Evolutionary conservation across 2,888 invertebrate species (phyloP).

Genomic region (Psylliodes chrysocephalus): DNA sequence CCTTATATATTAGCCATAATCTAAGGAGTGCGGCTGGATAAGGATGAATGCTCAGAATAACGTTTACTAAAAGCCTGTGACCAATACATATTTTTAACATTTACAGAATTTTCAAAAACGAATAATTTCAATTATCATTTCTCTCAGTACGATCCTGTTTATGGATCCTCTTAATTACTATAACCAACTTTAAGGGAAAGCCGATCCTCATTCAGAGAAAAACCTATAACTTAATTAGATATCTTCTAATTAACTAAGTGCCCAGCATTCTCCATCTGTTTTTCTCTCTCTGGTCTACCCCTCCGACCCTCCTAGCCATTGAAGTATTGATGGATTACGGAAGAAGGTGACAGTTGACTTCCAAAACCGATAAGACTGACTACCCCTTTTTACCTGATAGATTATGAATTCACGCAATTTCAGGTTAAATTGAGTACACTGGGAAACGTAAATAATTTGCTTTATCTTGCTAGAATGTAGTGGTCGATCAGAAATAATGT

Average conservation of each 20-base stretch:
- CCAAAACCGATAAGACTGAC: constrained; percentile 5
- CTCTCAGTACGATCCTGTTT: background rate
- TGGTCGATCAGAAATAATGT: too few species aligned
- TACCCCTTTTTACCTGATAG: constrained; percentile 5
- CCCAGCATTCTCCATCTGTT: constrained; percentile 29
- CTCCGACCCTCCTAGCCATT: constrained; percentile 33
- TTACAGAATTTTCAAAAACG: too few species aligned
- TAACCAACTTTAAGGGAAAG: constrained; percentile 54
- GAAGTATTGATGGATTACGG: constrained; percentile 44
- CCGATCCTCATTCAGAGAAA: constrained; percentile 57
- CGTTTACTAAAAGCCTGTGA: too few species aligned
- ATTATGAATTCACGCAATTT: background rate
- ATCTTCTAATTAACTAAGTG: constrained; percentile 61
- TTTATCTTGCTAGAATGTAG: too few species aligned
- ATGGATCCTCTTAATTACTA: constrained; percentile 52
- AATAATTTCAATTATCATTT: background rate
- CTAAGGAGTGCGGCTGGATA: too few species aligned
- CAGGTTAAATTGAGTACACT: background rate
- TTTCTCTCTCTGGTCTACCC: constrained; percentile 2
- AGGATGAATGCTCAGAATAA: too few species aligned
- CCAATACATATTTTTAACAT: too few species aligned
- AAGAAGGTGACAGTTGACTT: constrained; percentile 41
- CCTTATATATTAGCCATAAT: too few species aligned
- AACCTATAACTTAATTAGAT: constrained; percentile 61
- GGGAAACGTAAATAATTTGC: too few species aligned